Conservation (phyloP, 2,797 vertebrate species). For the Crossoptilon crossoptilon region DNA sequence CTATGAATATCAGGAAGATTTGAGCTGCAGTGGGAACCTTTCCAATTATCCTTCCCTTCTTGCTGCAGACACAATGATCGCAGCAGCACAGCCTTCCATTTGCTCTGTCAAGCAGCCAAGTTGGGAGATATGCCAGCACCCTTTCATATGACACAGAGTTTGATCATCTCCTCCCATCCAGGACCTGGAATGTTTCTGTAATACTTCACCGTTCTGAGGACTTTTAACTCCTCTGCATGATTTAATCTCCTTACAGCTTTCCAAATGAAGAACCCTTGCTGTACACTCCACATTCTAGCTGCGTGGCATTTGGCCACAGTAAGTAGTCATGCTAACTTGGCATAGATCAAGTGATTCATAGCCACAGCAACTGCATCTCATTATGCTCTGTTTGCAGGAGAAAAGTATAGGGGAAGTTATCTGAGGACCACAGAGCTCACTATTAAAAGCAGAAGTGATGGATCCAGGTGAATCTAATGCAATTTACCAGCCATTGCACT, state of each 20-base stretch:
- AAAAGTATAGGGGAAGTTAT: background rate
- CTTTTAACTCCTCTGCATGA: constrained; percentile 53
- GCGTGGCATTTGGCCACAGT: background rate
- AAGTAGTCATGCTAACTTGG: constrained; percentile 45
- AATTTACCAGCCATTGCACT: background rate
- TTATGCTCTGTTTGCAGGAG: background rate
- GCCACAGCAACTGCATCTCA: constrained; percentile 47
- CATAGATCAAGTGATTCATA: constrained; percentile 32
- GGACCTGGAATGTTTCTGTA: constrained; percentile 36
- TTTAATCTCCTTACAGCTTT: constrained; percentile 54
- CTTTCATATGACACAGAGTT: background rate
- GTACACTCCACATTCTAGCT: background rate
- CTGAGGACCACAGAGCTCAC: background rate
- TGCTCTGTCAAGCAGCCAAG: background rate
- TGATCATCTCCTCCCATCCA: background rate
- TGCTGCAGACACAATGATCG: background rate
- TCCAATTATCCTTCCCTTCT: background rate
- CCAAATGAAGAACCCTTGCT: constrained; percentile 19
- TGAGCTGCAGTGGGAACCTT: background rate
- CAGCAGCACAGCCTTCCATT: background rate
- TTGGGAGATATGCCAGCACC: background rate
- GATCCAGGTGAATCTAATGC: background rate
- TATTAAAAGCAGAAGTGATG: background rate
- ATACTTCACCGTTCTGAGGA: background rate
- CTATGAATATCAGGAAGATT: background rate